phyloP scores from a whole-genome alignment of 2,113 vertebrate species.

The Xiphophorus hellerii region DNA sequence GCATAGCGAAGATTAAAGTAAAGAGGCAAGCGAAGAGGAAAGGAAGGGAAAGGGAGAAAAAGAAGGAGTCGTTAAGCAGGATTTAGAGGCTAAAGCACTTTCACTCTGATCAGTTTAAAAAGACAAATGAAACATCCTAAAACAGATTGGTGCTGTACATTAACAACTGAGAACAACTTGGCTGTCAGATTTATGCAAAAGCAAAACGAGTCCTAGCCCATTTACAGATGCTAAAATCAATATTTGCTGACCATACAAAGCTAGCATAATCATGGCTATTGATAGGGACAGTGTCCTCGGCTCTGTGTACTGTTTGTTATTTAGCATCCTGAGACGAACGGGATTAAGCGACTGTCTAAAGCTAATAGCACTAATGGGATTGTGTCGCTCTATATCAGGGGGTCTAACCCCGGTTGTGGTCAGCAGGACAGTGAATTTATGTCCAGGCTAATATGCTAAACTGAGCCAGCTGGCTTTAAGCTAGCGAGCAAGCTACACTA shows the following conservation, averaged over 20 bases:
- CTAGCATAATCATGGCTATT: conserved; percentile 63
- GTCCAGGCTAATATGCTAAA: conserved; percentile 54
- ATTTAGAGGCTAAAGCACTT: conserved; percentile 21
- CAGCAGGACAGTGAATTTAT: conserved; percentile 51
- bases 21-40: conserved; percentile 23
- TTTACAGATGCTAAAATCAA: conserved; percentile 25
- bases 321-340: conserved; percentile 67
- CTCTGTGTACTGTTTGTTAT: conserved; percentile 41
- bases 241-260: conserved; percentile 28
- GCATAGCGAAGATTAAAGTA: conserved; percentile 66
- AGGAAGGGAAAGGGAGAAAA: background rate
- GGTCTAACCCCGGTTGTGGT: conserved; percentile 56
- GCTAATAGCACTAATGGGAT: conserved; percentile 69
- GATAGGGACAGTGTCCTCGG: conserved; percentile 50
- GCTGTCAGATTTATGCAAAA: conserved; percentile 1
- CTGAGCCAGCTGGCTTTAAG: conserved; percentile 44
- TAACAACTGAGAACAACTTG: conserved; percentile 23
- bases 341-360: conserved; percentile 53
- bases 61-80: conserved; percentile 14
- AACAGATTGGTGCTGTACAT: conserved; percentile 40
- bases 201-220: conserved; percentile 10
- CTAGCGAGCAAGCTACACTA: conserved; percentile 12
- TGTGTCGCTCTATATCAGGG: conserved; percentile 55
- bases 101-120: conserved; percentile 31
- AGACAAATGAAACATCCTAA: conserved; percentile 6